Conservation (phyloP, 2,888 invertebrate genomes). For the Oscheius myriophilus region DNA sequence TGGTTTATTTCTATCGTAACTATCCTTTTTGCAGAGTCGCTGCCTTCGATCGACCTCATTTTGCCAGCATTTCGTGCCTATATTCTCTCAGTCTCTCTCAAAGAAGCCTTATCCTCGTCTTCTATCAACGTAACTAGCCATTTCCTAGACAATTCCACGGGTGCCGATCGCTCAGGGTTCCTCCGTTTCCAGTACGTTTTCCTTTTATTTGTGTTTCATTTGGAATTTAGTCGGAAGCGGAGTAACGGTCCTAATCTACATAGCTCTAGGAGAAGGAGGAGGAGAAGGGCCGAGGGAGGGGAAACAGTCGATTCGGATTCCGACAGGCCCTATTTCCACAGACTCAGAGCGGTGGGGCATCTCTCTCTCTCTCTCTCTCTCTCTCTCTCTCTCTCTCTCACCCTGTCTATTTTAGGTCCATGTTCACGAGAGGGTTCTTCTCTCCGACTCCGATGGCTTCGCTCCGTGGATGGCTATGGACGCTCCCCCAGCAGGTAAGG, state of each 20-base stretch:
- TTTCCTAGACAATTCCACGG: too few species aligned
- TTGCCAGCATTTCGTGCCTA: background rate
- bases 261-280: constrained; percentile 6
- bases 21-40: constrained; percentile 3
- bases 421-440: constrained; percentile 28
- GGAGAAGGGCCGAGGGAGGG: background rate
- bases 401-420: constrained; percentile 21
- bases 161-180: too few species aligned
- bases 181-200: too few species aligned
- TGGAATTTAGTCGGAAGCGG: too few species aligned
- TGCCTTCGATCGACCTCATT: background rate
- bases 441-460: constrained; percentile 33
- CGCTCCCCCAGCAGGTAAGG: constrained; percentile 6
- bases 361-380: too few species aligned
- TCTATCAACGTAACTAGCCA: background rate
- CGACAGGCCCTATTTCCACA: constrained; percentile 8
- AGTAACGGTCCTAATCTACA: too few species aligned
- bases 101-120: background rate
- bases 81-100: background rate
- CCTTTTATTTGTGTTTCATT: too few species aligned
- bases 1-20: too few species aligned
- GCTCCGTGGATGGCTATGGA: constrained; percentile 23
- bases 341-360: constrained; percentile 9
- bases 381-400: too few species aligned
- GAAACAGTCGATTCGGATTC: constrained; percentile 15